Base-by-base conservation (phyloP, 2,888 invertebrate species). In the Eucriotettix oculatus region DNA sequence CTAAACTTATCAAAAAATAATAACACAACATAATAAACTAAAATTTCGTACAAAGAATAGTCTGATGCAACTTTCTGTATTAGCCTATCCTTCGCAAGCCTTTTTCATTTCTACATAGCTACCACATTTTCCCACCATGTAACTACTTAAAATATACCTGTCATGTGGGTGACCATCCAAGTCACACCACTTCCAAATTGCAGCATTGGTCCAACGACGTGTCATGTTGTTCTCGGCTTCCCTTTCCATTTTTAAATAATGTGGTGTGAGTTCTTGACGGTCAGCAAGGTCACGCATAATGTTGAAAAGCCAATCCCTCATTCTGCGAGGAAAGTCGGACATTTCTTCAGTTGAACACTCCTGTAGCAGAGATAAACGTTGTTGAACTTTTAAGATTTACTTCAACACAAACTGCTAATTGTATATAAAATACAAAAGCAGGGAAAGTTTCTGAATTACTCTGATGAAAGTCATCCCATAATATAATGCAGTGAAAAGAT, bases 131-230 rank as follows among this genome's bases (percentile, higher is more conserved):
- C n/a, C n/a, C 29, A n/a, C 42, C 12, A 58, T 29, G 29, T 7
- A 10, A 29, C 29, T 29, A 2, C 12, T 40, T 16, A 60, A 54
- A 10, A 16, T 1, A 10, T 75, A 87, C 81, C 87, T 84, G 77
- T 95, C 93, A 71, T 87, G 86, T 66, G 93, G 90, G 75, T 91
- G 86, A 59, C 88, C 88, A 75, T 97, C 97, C 62, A 98, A 82
- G 74, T 98, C 96, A 74, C 98, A 98, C 88, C 90, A 92, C 75
- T 98, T 98, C 97, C 97, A 98, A 66, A 98, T 84, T 67, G 95
- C 95, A 56, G 97, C 96, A 74, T 93, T 92, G 62, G 85, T 79
- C 89, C 91, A 91, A 68, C 89, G 84, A 61, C 87, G 80, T 17
- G 88, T 87, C 72, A 87, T 80, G 74, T 90, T 89, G 57, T 82